A percentile compares a stretch with the other conserved stretches of the same genome.
Conservation (phyloP, 2,888 invertebrate species). For the Pachydiplax longipennis region DNA sequence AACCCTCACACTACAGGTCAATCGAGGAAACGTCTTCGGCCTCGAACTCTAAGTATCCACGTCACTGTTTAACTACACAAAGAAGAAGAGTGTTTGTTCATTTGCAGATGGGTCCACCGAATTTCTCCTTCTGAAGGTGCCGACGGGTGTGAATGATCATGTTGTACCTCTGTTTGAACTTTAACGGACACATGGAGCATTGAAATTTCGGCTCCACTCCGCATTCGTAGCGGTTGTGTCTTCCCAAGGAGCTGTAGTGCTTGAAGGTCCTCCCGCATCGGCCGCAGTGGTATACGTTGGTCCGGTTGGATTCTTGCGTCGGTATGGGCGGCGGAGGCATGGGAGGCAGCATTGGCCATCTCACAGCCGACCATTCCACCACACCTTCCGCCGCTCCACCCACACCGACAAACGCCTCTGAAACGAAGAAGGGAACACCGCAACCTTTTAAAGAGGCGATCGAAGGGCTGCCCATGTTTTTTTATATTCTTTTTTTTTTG, state of each 20-base stretch:
- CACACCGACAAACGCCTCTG: constrained; percentile 41
- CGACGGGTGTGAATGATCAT: constrained; percentile 48
- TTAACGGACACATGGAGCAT: constrained; percentile 49
- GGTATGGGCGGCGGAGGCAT: constrained; percentile 26
- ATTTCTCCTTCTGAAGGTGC: constrained; percentile 11
- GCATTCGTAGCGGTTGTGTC: constrained; percentile 55
- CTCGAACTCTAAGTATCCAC: too few species aligned
- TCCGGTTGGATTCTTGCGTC: constrained; percentile 21
- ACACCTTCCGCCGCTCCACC: constrained; percentile 35
- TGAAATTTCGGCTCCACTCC: constrained; percentile 52
- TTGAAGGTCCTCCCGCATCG: constrained; percentile 60
- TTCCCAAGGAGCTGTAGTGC: constrained; percentile 54
- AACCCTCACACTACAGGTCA: too few species aligned
- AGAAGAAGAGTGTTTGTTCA: neutral
- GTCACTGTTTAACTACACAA: neutral
- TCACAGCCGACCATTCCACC: constrained; percentile 23
- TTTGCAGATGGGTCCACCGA: neutral
- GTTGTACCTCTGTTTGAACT: constrained; percentile 51
- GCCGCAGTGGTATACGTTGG: constrained; percentile 56
- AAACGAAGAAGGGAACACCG: constrained; percentile 42
- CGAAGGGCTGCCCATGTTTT: neutral
- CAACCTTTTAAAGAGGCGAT: constrained; percentile 27
- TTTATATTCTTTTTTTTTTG: neutral
- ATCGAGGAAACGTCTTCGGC: too few species aligned
- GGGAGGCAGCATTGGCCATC: constrained; percentile 13